Percentiles rank a stretch among this genome's conserved stretches.
Conservation (phyloP, 2,888 invertebrate species). For the Trachelus stipa region DNA sequence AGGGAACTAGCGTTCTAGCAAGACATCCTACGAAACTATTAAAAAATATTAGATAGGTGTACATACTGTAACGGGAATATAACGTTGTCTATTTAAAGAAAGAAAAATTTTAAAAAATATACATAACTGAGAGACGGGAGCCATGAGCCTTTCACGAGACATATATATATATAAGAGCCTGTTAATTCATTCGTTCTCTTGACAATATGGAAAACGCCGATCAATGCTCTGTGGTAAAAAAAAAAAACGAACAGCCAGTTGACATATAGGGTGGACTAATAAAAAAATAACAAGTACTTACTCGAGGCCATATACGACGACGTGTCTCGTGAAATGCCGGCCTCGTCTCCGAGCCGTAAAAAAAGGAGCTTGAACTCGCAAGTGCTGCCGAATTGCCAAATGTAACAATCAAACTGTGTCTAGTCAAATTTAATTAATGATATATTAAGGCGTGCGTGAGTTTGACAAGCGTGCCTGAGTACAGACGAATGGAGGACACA, state of each 20-base stretch:
- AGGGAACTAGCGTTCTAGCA: background rate
- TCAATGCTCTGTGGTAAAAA: background rate
- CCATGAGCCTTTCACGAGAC: background rate
- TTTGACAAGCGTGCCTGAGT: slow-evolving; percentile 1
- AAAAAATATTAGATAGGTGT: slow-evolving; percentile 43
- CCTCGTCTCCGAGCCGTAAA: slow-evolving; percentile 30
- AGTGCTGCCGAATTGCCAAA: slow-evolving; percentile 60
- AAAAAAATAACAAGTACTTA: background rate
- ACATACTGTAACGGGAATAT: slow-evolving; percentile 41
- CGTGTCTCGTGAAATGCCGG: slow-evolving; percentile 5
- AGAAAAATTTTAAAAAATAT: background rate
- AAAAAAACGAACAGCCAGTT: background rate
- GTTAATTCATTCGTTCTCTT: background rate
- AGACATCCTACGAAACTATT: background rate
- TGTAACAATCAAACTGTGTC: slow-evolving; percentile 58
- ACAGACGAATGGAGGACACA: slow-evolving; percentile 11
- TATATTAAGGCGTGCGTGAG: background rate
- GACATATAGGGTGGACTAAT: background rate
- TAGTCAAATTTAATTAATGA: slow-evolving; percentile 37
- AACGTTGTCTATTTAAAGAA: slow-evolving; percentile 40
- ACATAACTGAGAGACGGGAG: background rate
- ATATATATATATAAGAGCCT: background rate
- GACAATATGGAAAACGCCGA: background rate
- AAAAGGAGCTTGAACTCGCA: slow-evolving; percentile 53
- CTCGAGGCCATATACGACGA: background rate